These are phyloP conservation scores for Champsocephalus gunnari DNA, from an alignment of 2,797 vertebrate genomes.

Conservation along the genomic window DNA sequence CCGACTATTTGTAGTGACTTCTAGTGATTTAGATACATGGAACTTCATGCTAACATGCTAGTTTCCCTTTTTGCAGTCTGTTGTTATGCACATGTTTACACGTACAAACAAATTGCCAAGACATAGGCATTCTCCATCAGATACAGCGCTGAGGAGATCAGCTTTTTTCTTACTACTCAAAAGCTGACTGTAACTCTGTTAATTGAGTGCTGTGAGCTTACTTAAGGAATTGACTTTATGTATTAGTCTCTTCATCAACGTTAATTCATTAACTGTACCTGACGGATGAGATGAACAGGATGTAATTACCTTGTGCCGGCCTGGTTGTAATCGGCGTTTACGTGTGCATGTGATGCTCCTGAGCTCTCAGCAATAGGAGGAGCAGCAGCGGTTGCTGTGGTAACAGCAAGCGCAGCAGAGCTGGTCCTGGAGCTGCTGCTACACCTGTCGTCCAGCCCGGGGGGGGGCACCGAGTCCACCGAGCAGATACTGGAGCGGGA, in stretches of 20 bases:
- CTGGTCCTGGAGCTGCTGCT: constrained; percentile 79
- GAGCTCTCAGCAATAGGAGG: constrained; percentile 51
- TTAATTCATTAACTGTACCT: background rate
- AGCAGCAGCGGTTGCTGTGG: background rate
- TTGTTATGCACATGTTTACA: no score
- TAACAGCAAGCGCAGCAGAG: background rate
- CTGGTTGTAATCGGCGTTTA: constrained; percentile 81
- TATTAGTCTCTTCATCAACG: background rate
- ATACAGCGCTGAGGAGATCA: background rate
- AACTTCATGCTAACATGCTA: background rate
- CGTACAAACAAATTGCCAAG: no score
- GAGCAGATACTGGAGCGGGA: constrained; percentile 96
- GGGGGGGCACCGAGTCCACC: constrained; percentile 89
- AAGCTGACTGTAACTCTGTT: background rate
- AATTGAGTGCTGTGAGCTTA: background rate
- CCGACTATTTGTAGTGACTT: background rate
- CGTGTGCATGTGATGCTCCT: constrained; percentile 63
- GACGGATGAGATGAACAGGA: constrained; percentile 2
- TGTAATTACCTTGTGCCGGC: constrained; percentile 86
- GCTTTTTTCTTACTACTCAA: no score
- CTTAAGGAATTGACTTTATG: accelerated
- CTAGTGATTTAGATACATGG: no score
- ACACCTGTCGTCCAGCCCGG: constrained; percentile 83
- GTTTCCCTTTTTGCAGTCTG: background rate
- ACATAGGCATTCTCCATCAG: background rate